phyloP scores from a whole-genome alignment of 1,140 invertebrate genomes.

The Dendrolimus kikuchii region DNA sequence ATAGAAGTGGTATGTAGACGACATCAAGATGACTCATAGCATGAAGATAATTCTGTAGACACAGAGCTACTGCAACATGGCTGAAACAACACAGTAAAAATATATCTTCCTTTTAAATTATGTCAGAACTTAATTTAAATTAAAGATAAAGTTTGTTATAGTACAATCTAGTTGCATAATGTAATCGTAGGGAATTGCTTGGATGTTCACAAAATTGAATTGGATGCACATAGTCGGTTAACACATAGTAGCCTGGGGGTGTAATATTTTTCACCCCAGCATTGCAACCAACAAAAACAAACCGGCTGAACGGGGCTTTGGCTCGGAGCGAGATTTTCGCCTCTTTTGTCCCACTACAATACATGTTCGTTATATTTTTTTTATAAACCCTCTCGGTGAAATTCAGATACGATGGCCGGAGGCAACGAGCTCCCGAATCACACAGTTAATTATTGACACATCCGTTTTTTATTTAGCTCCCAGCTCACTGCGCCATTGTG shows the following conservation, averaged over 20 bases:
- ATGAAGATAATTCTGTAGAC: too few species aligned
- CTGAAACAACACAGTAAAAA: too few species aligned
- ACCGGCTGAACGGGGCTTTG: conserved; percentile 25
- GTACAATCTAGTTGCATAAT: too few species aligned
- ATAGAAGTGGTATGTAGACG: too few species aligned
- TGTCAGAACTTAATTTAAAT: too few species aligned
- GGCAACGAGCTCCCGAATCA: conserved; percentile 49
- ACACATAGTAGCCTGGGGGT: conserved; percentile 57
- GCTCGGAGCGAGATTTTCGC: conserved; percentile 27
- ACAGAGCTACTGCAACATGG: too few species aligned
- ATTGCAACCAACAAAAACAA: conserved; percentile 48
- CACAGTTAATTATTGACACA: conserved; percentile 69
- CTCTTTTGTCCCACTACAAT: conserved; percentile 55
- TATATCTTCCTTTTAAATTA: too few species aligned
- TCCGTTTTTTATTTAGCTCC: conserved; percentile 56
- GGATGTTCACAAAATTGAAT: too few species aligned
- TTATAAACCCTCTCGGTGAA: conserved; percentile 37
- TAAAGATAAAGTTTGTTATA: too few species aligned
- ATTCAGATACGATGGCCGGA: conserved; percentile 47
- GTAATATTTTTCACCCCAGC: conserved; percentile 66
- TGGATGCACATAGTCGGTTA: conserved; percentile 16
- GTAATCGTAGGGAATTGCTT: too few species aligned
- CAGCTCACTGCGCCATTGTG: conserved; percentile 39
- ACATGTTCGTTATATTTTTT: conserved; percentile 45
- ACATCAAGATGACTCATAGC: too few species aligned